Evolutionary conservation across 2,888 invertebrate genomes (phyloP), one percentile per base, ranked within the genome.

Genomic region (Rhaphigaster nebulosa): DNA sequence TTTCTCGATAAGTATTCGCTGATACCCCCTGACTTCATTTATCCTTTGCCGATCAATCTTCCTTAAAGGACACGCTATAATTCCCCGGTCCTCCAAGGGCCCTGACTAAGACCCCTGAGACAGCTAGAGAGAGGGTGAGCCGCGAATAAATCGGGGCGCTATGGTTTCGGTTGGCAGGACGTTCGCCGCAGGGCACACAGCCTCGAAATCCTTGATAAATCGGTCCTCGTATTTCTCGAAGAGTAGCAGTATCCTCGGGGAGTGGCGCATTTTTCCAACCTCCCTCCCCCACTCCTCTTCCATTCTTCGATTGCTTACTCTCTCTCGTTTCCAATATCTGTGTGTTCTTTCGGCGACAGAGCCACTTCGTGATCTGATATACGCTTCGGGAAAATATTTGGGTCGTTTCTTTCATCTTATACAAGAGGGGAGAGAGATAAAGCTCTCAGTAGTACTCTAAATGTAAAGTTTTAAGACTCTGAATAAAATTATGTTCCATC

Each of bases 331-430:
- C 45, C 45, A n/a, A 84, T 84, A 45, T 45, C 45, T 50, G 45
- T 50, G 84, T 76, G 70, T 38, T 76, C 70, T 38, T 76, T 76
- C 70, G 20, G 34, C 34, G 70, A 76, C 70, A 76, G 70, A 4
- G 70, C 70, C 70, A 76, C 70, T 76, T 76, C 70, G 70, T 76
- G 70, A 76, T 76, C 70, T 76, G 70, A 76, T 76, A 76, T 76
- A 76, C 70, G 70, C 70, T 38, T 15, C 70, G 70, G 10, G 70
- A 76, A 76, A 76, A 76, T 76, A 76, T 76, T 76, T 76, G 20
- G 70, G 70, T 76, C 70, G 70, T 38, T 76, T 23, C 38, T 38
- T 76, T 20, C 70, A 29, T 76, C 70, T 38, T 12, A 76, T 34
- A 65, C 15, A n/a, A n/a, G n/a, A n/a, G n/a, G n/a, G n/a, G n/a